phyloP scores from a whole-genome alignment of 2,797 vertebrate species.

The Sebastes trivittatus region DNA sequence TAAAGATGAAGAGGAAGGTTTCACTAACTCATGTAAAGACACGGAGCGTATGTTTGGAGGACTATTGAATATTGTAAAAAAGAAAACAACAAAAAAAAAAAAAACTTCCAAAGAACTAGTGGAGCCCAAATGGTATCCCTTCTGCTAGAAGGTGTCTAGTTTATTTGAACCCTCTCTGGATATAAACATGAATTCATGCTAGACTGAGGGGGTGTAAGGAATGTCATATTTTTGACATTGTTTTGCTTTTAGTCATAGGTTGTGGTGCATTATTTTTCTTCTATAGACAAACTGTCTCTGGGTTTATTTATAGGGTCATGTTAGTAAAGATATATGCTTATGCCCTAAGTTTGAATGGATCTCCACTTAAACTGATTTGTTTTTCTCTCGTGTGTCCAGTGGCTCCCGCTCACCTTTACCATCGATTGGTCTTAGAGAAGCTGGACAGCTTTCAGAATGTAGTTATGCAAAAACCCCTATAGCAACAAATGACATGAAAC shows the following conservation, averaged over 20 bases:
- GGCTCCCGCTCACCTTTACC: constrained; percentile 51
- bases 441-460: constrained; percentile 82
- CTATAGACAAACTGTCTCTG: constrained; percentile 78
- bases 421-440: constrained; percentile 63
- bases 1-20: constrained; percentile 73
- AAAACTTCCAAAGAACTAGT: constrained; percentile 80
- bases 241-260: constrained; percentile 83
- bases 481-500: constrained; percentile 64
- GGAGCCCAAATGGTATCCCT: constrained; percentile 81
- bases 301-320: constrained; percentile 85
- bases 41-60: constrained; percentile 65
- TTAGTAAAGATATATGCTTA: constrained; percentile 78
- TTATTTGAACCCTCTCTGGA: constrained; percentile 76
- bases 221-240: constrained; percentile 74
- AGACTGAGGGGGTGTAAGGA: constrained; percentile 70
- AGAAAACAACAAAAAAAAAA: neutral
- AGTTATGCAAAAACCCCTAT: constrained; percentile 77
- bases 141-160: constrained; percentile 79
- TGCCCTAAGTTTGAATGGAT: constrained; percentile 73
- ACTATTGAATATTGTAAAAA: constrained; percentile 72
- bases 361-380: constrained; percentile 57
- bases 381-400: constrained; percentile 65
- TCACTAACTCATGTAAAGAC: constrained; percentile 69
- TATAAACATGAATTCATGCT: constrained; percentile 76
- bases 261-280: constrained; percentile 80